phyloP scores from a whole-genome alignment of 2,797 vertebrate genomes.

The Xyrichtys novacula region DNA sequence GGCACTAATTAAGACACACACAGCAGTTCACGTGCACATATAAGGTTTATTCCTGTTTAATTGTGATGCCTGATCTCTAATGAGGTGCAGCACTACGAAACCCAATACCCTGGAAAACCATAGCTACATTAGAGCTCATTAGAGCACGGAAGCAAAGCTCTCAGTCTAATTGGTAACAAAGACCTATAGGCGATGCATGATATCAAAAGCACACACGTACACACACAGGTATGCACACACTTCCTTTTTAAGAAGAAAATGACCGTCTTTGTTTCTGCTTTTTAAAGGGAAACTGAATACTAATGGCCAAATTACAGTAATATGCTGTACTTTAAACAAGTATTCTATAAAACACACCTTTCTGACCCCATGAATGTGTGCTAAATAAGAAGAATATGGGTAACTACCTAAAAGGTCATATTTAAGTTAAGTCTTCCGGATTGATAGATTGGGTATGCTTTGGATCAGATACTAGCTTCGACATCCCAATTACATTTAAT shows the following conservation, averaged over 20 bases:
- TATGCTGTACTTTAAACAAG: neutral
- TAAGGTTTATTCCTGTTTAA: conserved; percentile 6
- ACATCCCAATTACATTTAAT: neutral
- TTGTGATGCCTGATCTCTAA: conserved; percentile 11
- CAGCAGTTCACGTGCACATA: neutral
- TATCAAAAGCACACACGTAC: neutral
- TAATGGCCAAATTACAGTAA: neutral
- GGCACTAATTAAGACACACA: neutral
- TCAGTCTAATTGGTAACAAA: conserved; percentile 40
- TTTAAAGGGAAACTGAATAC: neutral
- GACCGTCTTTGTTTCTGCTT: conserved; percentile 8
- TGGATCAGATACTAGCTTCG: neutral
- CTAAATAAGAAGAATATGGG: neutral
- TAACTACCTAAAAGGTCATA: neutral
- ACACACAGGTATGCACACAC: neutral
- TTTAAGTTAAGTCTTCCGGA: neutral
- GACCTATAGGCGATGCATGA: conserved; percentile 13
- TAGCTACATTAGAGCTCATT: conserved; percentile 41
- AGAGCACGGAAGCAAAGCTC: conserved; percentile 34
- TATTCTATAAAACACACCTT: neutral
- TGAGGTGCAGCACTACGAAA: conserved; percentile 32
- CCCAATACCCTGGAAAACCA: conserved; percentile 22
- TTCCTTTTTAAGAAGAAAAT: conserved; percentile 14
- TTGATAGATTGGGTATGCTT: neutral
- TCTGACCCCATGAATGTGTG: neutral